phyloP scores from a whole-genome alignment of 53 echinoderm and acorn worm species.

The Actinopyga echinites region DNA sequence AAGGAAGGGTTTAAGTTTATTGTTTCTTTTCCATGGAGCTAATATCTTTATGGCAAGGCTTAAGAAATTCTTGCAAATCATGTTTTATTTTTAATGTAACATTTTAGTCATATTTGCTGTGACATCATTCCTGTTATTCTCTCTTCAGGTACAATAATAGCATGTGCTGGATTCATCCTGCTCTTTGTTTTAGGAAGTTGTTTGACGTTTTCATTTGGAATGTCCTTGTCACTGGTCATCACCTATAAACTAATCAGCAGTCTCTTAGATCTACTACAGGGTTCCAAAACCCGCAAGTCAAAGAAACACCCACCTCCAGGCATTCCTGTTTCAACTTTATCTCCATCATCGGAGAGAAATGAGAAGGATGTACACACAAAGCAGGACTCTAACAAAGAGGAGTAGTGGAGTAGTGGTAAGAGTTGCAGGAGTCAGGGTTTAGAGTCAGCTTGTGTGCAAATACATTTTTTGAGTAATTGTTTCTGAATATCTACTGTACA shows the following conservation, averaged over 20 bases:
- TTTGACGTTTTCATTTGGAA: constrained; percentile 36
- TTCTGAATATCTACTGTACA: too few relatives aligned
- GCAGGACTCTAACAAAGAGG: neutral
- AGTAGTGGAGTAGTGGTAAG: too few relatives aligned
- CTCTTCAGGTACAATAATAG: constrained; percentile 23
- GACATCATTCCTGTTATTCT: too few relatives aligned
- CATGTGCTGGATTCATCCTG: constrained; percentile 20
- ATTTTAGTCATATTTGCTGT: too few relatives aligned
- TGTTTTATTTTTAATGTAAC: too few relatives aligned
- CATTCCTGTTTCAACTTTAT: neutral
- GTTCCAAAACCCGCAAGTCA: neutral
- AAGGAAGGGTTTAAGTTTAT: too few relatives aligned
- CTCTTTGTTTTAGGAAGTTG: constrained; percentile 34
- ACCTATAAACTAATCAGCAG: neutral
- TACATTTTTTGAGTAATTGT: too few relatives aligned
- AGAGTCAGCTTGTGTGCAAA: too few relatives aligned
- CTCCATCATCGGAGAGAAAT: neutral
- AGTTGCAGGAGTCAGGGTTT: too few relatives aligned
- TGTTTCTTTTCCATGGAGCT: too few relatives aligned
- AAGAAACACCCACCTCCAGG: neutral
- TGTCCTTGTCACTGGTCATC: neutral
- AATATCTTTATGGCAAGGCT: too few relatives aligned
- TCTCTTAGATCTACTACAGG: neutral
- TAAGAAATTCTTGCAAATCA: too few relatives aligned
- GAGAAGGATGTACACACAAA: neutral